Evolutionary conservation across 2,113 vertebrate species (phyloP), one percentile per base, ranked within the genome.

Genomic region (Anarhynchus alexandrinus): DNA sequence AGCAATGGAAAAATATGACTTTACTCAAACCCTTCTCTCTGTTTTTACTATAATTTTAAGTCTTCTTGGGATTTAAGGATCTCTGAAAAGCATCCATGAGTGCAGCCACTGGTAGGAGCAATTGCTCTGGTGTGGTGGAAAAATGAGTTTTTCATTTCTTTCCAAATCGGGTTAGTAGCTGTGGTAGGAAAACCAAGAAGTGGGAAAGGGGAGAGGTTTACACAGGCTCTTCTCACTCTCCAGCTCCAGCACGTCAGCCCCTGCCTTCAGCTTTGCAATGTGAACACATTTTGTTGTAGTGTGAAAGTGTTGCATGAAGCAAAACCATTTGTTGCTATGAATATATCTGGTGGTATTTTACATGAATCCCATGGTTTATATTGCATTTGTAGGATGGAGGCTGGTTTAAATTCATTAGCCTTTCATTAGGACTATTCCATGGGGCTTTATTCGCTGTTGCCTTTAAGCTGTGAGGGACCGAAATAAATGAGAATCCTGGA

Each of bases 401-500:
- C 22, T 70, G 20, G 29, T 81, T 94, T 94, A 69, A 67, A 85
- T 83, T 91, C 72, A 23, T 87, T 82, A 84, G 27, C 29, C 76
- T 95, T 94, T 36, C 36, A 71, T 81, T 22, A 52, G 58, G 34
- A 42, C 23, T 57, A 22, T 71, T 87, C 40, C 2, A 1, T 30
- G 27, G 69, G 42, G 49, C 21, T 93, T 78, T 67, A 26, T 77
- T 90, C 61, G 54, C 61, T 78, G 42, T 43, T 81, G 59, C 82
- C 34, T 92, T 80, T 90, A 54, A 69, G 64, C 29, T 93, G 84
- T 27, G 67, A 86, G 65, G 42, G 36, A 67, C 27, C 2, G 9
- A 96, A 90, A 92, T 38, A 94, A 94, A 83, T 45, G 64, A 90
- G 43, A 88, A 47, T 40, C 82, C 49, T 69, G 72, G 57, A 86